phyloP scores from a whole-genome alignment of 2,888 invertebrate species.

The Eurytoma adleriae region DNA sequence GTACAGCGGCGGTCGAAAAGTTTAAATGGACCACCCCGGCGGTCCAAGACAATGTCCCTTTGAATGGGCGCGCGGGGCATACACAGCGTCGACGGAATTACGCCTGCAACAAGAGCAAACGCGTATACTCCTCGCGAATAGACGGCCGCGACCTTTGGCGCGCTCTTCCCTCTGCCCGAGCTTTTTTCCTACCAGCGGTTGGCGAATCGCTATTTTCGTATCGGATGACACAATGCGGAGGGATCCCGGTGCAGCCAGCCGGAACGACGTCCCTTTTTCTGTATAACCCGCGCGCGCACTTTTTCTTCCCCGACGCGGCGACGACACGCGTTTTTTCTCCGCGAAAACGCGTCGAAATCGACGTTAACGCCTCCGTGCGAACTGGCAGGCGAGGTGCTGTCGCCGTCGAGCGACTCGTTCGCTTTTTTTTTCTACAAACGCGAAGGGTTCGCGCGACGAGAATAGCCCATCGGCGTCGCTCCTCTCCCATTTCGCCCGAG shows the following conservation, averaged over 20 bases:
- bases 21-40: constrained; percentile 50
- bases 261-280: constrained; percentile 10
- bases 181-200: background rate
- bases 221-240: constrained; percentile 49
- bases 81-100: constrained; percentile 44
- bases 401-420: background rate
- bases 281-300: background rate
- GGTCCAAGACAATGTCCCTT: constrained; percentile 45
- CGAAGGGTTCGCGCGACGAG: constrained; percentile 26
- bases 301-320: background rate
- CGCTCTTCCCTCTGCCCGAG: background rate
- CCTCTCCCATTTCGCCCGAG: background rate
- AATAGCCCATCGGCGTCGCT: constrained; percentile 21
- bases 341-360: constrained; percentile 59
- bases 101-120: constrained; percentile 31
- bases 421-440: constrained; percentile 43
- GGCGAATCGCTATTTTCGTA: constrained; percentile 39
- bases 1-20: constrained; percentile 22
- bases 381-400: constrained; percentile 42
- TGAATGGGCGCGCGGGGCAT: constrained; percentile 29
- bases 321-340: constrained; percentile 26
- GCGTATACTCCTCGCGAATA: background rate
- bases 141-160: background rate
- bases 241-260: background rate
- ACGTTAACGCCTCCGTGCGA: constrained; percentile 66